Conservation (phyloP, 2,797 vertebrate genomes). For the Chelmon rostratus region DNA sequence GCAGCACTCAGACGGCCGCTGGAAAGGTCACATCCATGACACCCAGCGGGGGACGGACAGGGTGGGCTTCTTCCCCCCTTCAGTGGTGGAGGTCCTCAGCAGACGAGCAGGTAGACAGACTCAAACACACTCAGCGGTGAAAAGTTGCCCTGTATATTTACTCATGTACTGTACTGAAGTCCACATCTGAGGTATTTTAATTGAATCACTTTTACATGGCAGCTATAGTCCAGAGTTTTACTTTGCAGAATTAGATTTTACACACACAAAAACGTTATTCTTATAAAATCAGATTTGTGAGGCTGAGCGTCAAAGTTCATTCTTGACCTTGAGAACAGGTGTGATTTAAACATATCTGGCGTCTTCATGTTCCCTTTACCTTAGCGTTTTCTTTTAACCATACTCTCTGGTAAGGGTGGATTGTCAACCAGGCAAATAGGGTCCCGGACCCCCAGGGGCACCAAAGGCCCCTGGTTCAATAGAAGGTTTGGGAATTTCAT, state of each 20-base stretch:
- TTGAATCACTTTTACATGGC: no score
- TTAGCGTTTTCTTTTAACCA: neutral
- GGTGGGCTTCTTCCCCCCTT: conserved; percentile 93
- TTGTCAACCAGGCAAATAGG: neutral
- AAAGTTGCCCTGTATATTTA: neutral
- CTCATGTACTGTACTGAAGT: neutral
- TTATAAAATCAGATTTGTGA: no score
- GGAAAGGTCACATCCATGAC: conserved; percentile 95
- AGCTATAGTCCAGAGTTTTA: no score
- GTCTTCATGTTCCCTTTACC: neutral
- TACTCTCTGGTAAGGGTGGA: neutral
- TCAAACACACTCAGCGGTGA: neutral
- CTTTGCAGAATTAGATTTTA: no score
- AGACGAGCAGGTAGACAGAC: conserved; percentile 87
- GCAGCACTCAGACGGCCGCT: conserved; percentile 92
- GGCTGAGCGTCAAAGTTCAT: no score
- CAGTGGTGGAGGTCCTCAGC: conserved; percentile 94
- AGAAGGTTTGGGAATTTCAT: neutral
- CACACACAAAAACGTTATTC: no score
- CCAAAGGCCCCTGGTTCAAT: neutral
- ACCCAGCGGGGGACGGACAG: conserved; percentile 91
- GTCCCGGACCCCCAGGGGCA: neutral
- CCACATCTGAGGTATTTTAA: neutral
- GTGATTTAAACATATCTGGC: no score
- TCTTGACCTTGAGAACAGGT: no score